These are phyloP conservation scores for Bovichtus variegatus DNA, from an alignment of 2,797 vertebrate genomes.

Conservation along the genomic window DNA sequence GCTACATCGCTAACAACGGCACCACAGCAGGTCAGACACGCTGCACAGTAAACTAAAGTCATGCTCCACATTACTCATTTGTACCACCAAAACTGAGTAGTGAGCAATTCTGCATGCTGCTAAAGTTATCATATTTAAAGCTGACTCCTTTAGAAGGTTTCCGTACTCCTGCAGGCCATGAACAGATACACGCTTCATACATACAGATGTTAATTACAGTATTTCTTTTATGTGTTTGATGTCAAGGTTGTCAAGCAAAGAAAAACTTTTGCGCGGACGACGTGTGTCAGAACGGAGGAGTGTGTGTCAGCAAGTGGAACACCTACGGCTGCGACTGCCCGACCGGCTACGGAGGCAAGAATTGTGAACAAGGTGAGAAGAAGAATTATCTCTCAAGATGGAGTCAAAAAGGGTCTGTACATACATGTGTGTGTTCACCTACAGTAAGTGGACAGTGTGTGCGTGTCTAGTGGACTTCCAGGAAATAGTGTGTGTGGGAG, in stretches of 20 bases:
- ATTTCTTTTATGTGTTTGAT: neutral
- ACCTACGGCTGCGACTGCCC: slow-evolving; percentile 93
- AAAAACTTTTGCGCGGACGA: slow-evolving; percentile 89
- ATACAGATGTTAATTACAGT: neutral
- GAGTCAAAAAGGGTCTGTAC: neutral
- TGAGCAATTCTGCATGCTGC: no score
- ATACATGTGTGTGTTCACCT: neutral
- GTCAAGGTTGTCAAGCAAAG: slow-evolving; percentile 92
- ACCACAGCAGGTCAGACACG: slow-evolving; percentile 89
- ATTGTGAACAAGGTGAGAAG: slow-evolving; percentile 94
- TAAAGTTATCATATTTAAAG: neutral
- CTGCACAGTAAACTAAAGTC: no score
- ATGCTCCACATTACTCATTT: no score
- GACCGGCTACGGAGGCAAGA: slow-evolving; percentile 91
- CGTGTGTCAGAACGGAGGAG: slow-evolving; percentile 92
- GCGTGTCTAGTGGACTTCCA: slow-evolving; percentile 27
- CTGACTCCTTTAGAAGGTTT: no score
- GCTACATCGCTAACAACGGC: slow-evolving; percentile 97
- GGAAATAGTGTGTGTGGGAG: slow-evolving; percentile 36
- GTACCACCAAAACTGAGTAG: neutral
- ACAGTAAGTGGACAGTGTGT: neutral
- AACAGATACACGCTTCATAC: neutral
- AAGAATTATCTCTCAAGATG: neutral
- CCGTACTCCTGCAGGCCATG: neutral
- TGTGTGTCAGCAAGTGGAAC: slow-evolving; percentile 93